Conservation (phyloP, 2,888 invertebrate species). For the Lydus trimaculatus region DNA sequence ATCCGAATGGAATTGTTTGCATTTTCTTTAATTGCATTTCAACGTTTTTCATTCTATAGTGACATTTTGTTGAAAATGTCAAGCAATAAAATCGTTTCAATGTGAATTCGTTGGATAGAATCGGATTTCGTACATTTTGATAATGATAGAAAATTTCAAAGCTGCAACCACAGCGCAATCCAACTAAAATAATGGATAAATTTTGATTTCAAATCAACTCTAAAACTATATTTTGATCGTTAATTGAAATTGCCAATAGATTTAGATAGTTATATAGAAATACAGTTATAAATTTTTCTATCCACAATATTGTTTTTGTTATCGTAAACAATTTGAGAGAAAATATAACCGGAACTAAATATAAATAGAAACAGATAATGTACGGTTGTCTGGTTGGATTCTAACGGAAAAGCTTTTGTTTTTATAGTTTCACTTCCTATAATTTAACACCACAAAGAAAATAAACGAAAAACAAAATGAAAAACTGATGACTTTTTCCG, state of each 20-base stretch:
- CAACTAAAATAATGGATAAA: background rate
- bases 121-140: conserved; percentile 1
- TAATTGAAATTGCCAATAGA: background rate
- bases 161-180: conserved; percentile 1
- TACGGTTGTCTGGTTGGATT: background rate
- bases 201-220: background rate
- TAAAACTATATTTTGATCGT: background rate
- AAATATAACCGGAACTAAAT: background rate
- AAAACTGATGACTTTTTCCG: background rate
- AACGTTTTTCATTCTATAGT: background rate
- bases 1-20: background rate
- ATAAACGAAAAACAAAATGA: background rate
- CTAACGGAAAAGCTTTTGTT: background rate
- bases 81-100: background rate
- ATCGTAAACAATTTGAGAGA: background rate
- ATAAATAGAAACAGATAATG: background rate
- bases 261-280: background rate
- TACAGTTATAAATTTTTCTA: background rate
- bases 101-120: background rate
- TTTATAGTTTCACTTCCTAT: background rate
- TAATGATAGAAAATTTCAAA: background rate
- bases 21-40: conserved; percentile 6
- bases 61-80: conserved; percentile 6
- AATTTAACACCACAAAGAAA: background rate
- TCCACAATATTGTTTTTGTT: background rate